Base-by-base conservation (phyloP, 2,113 vertebrate species). In the Sigmodon hispidus region DNA sequence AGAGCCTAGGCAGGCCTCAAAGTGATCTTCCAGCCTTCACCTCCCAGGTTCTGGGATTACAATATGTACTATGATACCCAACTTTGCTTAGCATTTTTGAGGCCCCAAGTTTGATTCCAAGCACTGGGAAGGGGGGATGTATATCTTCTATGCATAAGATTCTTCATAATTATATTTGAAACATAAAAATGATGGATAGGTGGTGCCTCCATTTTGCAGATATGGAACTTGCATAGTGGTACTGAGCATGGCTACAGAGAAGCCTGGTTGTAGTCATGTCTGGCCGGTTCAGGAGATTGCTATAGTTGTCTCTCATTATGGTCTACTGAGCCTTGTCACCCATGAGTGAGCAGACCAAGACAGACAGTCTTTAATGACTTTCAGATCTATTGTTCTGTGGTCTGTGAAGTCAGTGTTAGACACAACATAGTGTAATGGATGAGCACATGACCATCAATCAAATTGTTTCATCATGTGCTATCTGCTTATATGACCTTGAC, bases 291-390 rank as follows among this genome's bases (percentile, higher is more conserved):
- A 22, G 36, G 21, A 16, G 50, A 31, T 40, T 72, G 55, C 48
- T n/a, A 8, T 81, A n/a, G 50, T 65, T 57, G 75, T 36, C 90
- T 72, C n/a, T 75, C 29, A 16, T 16, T 89, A 31, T 3, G 36
- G 75, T 24, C 75, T 8, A 70, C 63, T 52, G 31, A 95, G 61
- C 85, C 59, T 95, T 69, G 59, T 90, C 61, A 79, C 69, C 77
- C 50, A 13, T 94, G 96, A 94, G 29, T 80, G n/a, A 93, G 22
- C 63, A 85, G 70, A 90, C 59, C 50, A 40, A 79, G 77, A 61
- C 6, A 34, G 31, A 61, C 40, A 29, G 31, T 63, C 50, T 59
- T 63, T 59, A 67, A 5, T 89, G 95, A 95, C 69, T 84, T 89
- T 95, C 31, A 85, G 55, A 43, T 22, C 50, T 43, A 61, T 24